A percentile compares a stretch with the other conserved stretches of the same genome.
These are phyloP conservation scores for Aphidius colemani DNA, from an alignment of 2,888 invertebrate genomes.

Conservation along the genomic window DNA sequence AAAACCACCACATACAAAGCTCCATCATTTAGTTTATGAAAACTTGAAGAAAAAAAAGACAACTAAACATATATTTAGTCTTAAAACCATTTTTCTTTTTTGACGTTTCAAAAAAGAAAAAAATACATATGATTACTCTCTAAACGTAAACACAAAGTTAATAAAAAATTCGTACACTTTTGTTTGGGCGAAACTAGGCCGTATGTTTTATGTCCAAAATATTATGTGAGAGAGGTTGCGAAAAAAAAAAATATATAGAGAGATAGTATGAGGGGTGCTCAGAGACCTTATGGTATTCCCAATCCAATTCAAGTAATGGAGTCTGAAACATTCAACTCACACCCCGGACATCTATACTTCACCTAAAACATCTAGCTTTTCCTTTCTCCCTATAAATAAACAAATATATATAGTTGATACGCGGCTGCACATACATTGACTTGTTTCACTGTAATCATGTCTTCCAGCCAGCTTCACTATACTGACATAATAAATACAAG, in stretches of 20 bases:
- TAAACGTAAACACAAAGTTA: neutral
- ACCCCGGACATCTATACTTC: conserved; percentile 12
- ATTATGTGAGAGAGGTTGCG: conserved; percentile 35
- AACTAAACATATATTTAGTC: too few relatives aligned
- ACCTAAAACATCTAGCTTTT: neutral
- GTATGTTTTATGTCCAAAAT: conserved; percentile 47
- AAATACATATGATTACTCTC: neutral
- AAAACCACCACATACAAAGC: too few relatives aligned
- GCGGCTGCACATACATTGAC: too few relatives aligned
- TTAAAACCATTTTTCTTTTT: too few relatives aligned
- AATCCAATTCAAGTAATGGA: conserved; percentile 57
- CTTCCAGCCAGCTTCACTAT: conserved; percentile 17
- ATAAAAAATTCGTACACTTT: neutral
- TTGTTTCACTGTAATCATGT: conserved; percentile 13
- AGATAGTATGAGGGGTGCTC: conserved; percentile 37
- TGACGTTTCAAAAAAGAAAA: neutral
- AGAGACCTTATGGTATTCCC: conserved; percentile 53
- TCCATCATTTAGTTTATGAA: too few relatives aligned
- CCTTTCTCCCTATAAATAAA: conserved; percentile 11
- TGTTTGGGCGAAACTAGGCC: neutral
- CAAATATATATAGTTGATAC: too few relatives aligned
- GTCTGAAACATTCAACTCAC: conserved; percentile 52
- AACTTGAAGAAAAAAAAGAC: too few relatives aligned
- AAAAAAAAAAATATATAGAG: too few relatives aligned
- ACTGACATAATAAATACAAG: conserved; percentile 29